These are phyloP conservation scores for Pogonomyrmex californicus DNA, from an alignment of 1,140 invertebrate genomes.

Conservation along the genomic window DNA sequence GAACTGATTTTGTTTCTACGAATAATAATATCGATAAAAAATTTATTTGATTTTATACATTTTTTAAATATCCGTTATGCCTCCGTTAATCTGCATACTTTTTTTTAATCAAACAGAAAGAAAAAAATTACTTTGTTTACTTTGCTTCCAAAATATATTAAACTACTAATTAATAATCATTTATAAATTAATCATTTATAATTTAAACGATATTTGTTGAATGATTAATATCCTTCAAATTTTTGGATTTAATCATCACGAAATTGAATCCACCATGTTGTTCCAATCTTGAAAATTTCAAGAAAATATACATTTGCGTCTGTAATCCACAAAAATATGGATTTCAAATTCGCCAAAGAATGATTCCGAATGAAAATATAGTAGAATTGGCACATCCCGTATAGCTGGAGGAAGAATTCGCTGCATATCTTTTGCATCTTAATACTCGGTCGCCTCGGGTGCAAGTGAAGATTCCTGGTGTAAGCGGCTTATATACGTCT, in stretches of 20 bases:
- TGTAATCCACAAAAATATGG: neutral
- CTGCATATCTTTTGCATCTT: constrained; percentile 49
- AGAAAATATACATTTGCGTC: neutral
- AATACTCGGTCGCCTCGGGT: neutral
- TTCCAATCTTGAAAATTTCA: constrained; percentile 11
- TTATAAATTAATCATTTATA: neutral
- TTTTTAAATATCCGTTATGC: neutral
- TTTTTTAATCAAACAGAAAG: neutral
- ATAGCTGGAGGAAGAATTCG: constrained; percentile 15
- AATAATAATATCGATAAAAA: neutral
- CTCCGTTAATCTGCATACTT: neutral
- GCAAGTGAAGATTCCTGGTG: constrained; percentile 26
- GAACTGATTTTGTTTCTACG: neutral
- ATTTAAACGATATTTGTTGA: neutral
- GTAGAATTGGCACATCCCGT: neutral
- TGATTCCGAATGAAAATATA: neutral
- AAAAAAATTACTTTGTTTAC: neutral
- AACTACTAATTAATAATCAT: neutral
- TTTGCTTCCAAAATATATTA: neutral
- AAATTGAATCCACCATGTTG: neutral
- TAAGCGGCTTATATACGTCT: constrained; percentile 48
- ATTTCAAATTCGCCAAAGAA: constrained; percentile 2
- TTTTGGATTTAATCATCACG: neutral
- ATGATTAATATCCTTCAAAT: neutral
- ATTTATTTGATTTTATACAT: neutral